Percentiles rank a stretch among this genome's conserved stretches.
phyloP scores from a whole-genome alignment of 2,113 vertebrate genomes.

The Tretioscincus oriximinensis region DNA sequence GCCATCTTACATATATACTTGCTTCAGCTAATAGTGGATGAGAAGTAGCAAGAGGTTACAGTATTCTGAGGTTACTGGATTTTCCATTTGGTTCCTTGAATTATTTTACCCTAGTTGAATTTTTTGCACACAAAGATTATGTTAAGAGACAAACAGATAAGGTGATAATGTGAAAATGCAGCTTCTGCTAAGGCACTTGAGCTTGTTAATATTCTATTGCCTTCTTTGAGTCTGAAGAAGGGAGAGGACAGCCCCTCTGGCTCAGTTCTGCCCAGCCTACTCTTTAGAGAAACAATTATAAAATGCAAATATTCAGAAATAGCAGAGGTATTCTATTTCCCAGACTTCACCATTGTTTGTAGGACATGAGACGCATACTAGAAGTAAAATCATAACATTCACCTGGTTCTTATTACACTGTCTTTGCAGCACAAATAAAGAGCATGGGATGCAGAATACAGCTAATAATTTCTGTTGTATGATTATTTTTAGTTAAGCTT shows the following conservation, averaged over 20 bases:
- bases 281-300: conserved; percentile 64
- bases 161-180: neutral
- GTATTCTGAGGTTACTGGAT: neutral
- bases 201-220: conserved; percentile 52
- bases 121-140: neutral
- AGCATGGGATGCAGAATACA: neutral
- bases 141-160: conserved; percentile 10
- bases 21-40: too few species aligned
- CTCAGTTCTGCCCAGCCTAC: neutral
- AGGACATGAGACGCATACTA: conserved; percentile 11
- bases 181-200: neutral
- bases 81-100: neutral
- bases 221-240: conserved; percentile 27
- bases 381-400: conserved; percentile 47
- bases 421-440: conserved; percentile 41
- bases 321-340: conserved; percentile 30
- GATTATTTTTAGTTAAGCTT: neutral
- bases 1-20: too few species aligned
- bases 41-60: neutral
- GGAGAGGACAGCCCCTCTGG: conserved; percentile 33
- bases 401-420: conserved; percentile 28
- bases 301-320: conserved; percentile 62
- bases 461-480: neutral
- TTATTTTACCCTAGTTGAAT: neutral
- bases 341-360: conserved; percentile 48